Conservation (phyloP, 2,113 vertebrate genomes). For the Cryptoleucopteryx plumbea region DNA sequence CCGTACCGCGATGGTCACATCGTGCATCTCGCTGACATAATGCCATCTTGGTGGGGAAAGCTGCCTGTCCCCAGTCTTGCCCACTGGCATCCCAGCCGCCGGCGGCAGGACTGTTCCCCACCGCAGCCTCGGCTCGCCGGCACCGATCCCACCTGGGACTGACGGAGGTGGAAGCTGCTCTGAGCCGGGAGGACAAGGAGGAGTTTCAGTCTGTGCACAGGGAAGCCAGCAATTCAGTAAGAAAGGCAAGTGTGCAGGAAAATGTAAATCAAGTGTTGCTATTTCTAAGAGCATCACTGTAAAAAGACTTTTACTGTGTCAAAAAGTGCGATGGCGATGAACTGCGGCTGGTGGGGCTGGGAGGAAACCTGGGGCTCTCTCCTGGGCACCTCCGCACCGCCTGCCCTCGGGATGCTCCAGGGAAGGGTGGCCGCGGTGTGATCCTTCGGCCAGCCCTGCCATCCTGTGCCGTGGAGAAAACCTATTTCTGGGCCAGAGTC, state of each 20-base stretch:
- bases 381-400: neutral
- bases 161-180: neutral
- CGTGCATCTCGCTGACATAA: neutral
- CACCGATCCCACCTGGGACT: neutral
- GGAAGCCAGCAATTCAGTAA: neutral
- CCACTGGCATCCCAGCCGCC: neutral
- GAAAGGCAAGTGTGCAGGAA: neutral
- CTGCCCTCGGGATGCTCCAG: neutral
- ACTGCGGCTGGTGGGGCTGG: neutral
- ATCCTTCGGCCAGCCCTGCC: neutral
- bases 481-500: neutral
- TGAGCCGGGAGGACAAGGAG: neutral
- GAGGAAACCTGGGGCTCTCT: neutral
- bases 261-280: neutral
- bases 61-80: neutral
- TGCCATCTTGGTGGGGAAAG: neutral
- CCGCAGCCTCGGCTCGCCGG: rapidly evolving
- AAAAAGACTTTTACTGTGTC: rapidly evolving
- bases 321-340: rapidly evolving
- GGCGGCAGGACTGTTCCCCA: neutral
- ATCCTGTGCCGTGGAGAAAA: rapidly evolving
- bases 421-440: neutral
- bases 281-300: neutral
- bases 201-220: neutral
- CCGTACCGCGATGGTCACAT: rapidly evolving